These are phyloP conservation scores for Tetraneura akinire DNA, from an alignment of 1,140 invertebrate genomes.

Conservation along the genomic window DNA sequence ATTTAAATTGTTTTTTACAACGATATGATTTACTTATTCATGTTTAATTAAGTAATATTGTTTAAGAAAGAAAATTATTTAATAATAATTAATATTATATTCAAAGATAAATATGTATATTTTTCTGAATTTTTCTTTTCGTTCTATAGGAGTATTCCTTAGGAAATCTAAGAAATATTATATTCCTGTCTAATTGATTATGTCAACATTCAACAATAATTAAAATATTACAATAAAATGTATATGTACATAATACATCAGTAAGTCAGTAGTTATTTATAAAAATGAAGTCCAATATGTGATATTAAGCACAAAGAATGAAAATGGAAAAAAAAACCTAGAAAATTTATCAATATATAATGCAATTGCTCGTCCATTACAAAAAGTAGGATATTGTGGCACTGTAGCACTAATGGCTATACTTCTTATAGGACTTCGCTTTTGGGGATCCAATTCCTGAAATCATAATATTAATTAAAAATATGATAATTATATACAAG, in stretches of 20 bases:
- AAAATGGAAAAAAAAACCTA: constrained; percentile 83
- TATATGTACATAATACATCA: not conserved
- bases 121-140: too few species aligned
- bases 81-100: not conserved
- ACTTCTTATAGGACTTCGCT: constrained; percentile 58
- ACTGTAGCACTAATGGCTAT: constrained; percentile 54
- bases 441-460: constrained; percentile 61
- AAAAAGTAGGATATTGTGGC: constrained; percentile 81
- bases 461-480: constrained; percentile 52
- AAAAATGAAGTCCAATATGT: constrained; percentile 84
- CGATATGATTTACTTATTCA: constrained; percentile 7
- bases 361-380: constrained; percentile 79
- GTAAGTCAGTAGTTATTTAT: not conserved
- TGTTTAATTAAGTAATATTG: too few species aligned
- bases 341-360: constrained; percentile 84
- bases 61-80: too few species aligned
- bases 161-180: not conserved
- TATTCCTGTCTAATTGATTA: too few species aligned
- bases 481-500: too few species aligned
- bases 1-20: too few species aligned
- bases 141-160: too few species aligned
- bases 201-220: not conserved
- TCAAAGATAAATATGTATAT: not conserved
- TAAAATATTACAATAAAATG: not conserved
- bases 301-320: constrained; percentile 83